Evolutionary conservation across 2,797 vertebrate genomes (phyloP), one percentile per base, ranked within the genome.

Genomic region (Hozukius guyotensis): DNA sequence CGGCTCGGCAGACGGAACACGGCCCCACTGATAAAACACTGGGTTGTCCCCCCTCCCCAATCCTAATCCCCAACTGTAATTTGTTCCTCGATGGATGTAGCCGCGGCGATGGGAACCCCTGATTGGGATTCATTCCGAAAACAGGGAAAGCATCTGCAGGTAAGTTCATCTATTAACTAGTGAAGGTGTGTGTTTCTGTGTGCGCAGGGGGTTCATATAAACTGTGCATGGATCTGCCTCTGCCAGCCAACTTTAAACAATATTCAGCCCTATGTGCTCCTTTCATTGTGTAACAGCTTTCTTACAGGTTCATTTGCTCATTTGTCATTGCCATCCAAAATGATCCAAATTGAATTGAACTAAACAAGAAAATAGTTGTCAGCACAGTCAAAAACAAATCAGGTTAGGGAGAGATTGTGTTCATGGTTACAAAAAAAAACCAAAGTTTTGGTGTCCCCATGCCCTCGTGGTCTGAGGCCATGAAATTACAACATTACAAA

Each of bases 41-140:
- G 89, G 92, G 91, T 94, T 91, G 90, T 89, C 91, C 88, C 88
- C 92, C 81, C 85, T 78, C 81, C 91, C 89, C 94, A 95, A 93
- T 95, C 94, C 94, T 95, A 96, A 96, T 95, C 95, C 95, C 77
- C 87, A 85, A 90, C 94, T 94, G 94, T 95, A 95, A 96, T 96
- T 96, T 95, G 92, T 93, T 95, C 93, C 93, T 92, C 91, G 83
- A 89, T 94, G 92, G 93, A 94, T 95, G 94, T 95, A 89, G 93
- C 83, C 32, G 13, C 53, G 18, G 88, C n/a, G 88, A 94, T 91
- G 81, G 93, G 89, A 93, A 89, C 82, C 79, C 75, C 86, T 87
- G 90, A 94, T 95, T 93, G 90, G 85, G 83, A 93, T 84, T 85
- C 88, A 88, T 92, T 94, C 89, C 80, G 79, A 88, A 91, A 91